These are phyloP conservation scores for Aromia moschata DNA, from an alignment of 2,888 invertebrate genomes.

Conservation along the genomic window DNA sequence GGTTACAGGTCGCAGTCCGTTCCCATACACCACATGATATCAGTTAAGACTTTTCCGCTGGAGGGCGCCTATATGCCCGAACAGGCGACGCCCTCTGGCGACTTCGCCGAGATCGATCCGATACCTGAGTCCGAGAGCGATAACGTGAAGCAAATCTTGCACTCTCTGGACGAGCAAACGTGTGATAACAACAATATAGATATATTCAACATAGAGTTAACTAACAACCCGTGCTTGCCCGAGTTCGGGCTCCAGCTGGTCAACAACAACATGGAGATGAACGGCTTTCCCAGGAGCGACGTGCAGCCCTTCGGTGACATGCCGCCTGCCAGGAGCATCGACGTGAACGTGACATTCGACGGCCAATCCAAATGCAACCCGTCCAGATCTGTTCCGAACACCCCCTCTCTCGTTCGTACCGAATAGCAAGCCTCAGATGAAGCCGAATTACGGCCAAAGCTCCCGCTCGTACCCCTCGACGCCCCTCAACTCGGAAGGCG, in stretches of 20 bases:
- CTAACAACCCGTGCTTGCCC: conserved; percentile 45
- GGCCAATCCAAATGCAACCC: conserved; percentile 57
- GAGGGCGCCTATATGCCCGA: conserved; percentile 27
- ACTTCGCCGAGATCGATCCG: conserved; percentile 76
- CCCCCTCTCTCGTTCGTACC: conserved; percentile 65
- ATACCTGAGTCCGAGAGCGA: conserved; percentile 70
- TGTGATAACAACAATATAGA: conserved; percentile 53
- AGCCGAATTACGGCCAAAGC: conserved; percentile 52
- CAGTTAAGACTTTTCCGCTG: conserved; percentile 22
- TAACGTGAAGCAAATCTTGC: conserved; percentile 73
- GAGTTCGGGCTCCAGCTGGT: conserved; percentile 47
- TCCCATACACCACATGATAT: conserved; percentile 62
- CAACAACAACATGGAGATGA: conserved; percentile 38
- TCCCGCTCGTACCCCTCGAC: conserved; percentile 84
- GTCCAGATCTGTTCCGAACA: conserved; percentile 76
- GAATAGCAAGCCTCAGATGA: conserved; percentile 61
- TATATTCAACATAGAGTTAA: conserved; percentile 47
- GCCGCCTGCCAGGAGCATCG: conserved; percentile 49
- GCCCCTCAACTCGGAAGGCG: conserved; percentile 65
- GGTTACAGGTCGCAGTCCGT: conserved; percentile 79
- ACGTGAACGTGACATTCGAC: conserved; percentile 39
- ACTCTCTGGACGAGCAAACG: conserved; percentile 67
- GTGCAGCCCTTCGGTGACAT: conserved; percentile 20
- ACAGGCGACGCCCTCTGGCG: conserved; percentile 49
- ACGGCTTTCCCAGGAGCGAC: conserved; percentile 14